phyloP scores from a whole-genome alignment of 2,888 invertebrate species.

The Cryptocephalus primarius region DNA sequence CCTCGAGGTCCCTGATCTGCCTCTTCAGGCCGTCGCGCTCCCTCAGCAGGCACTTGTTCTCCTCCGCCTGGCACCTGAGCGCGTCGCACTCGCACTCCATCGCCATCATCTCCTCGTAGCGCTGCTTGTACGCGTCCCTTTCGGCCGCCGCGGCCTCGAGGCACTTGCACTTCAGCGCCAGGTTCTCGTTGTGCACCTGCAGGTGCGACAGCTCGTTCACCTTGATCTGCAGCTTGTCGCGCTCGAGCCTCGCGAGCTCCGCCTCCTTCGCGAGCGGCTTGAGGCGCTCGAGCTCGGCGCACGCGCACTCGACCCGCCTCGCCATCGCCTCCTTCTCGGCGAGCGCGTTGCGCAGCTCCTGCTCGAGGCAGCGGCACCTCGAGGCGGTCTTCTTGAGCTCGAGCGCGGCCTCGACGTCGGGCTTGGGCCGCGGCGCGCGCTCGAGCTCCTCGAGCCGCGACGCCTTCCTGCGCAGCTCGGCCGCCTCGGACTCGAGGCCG shows the following conservation, averaged over 20 bases:
- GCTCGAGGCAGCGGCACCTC: slow-evolving; percentile 13
- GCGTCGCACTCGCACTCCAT: slow-evolving; percentile 25
- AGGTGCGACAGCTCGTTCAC: slow-evolving; percentile 25
- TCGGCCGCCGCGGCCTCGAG: slow-evolving; percentile 27
- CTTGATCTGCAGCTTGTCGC: slow-evolving; percentile 25
- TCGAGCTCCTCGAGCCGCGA: slow-evolving; percentile 17
- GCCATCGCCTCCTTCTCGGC: slow-evolving; percentile 18
- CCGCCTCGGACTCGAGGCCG: slow-evolving; percentile 17
- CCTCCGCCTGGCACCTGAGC: slow-evolving; percentile 23
- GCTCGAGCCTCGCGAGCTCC: slow-evolving; percentile 29
- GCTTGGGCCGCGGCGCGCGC: slow-evolving; percentile 10
- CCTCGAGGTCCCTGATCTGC: slow-evolving; percentile 44
- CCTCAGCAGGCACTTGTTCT: slow-evolving; percentile 25
- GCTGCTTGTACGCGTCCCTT: slow-evolving; percentile 28
- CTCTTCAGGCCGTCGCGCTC: slow-evolving; percentile 41
- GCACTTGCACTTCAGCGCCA: slow-evolving; percentile 21
- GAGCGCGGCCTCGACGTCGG: slow-evolving; percentile 16
- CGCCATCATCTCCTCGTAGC: slow-evolving; percentile 22
- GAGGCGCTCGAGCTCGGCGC: slow-evolving; percentile 16
- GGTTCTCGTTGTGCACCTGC: slow-evolving; percentile 24
- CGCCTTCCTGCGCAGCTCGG: slow-evolving; percentile 17
- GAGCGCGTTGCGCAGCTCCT: slow-evolving; percentile 15
- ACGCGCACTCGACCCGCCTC: slow-evolving; percentile 15
- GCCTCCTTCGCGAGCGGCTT: slow-evolving; percentile 22
- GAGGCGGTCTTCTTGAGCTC: slow-evolving; percentile 14